Evolutionary conservation across 2,888 invertebrate genomes (phyloP).

Genomic region (Hybos culiciformis): DNA sequence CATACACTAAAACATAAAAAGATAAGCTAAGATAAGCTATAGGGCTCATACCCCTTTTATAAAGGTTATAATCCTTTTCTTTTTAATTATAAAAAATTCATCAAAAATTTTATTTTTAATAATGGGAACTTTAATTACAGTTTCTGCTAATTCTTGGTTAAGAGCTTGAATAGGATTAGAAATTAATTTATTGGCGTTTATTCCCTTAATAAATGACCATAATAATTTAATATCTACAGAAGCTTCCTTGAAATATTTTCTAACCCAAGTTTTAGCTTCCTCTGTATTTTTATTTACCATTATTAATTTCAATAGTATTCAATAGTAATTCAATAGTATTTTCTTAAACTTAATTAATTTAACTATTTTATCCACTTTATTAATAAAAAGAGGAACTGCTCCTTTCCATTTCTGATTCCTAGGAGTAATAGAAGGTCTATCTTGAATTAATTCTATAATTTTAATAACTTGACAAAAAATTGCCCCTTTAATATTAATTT

Average conservation of each 20-base stretch:
- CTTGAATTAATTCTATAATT: constrained; percentile 42
- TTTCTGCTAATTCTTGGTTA: constrained; percentile 37
- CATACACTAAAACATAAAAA: constrained; percentile 47
- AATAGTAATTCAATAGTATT: too few relatives aligned
- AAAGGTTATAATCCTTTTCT: constrained; percentile 38
- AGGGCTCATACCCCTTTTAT: constrained; percentile 39
- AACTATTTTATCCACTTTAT: constrained; percentile 31
- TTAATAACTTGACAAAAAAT: constrained; percentile 52
- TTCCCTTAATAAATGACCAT: constrained; percentile 40
- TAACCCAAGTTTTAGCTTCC: constrained; percentile 45
- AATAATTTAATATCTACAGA: constrained; percentile 40
- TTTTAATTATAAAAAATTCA: constrained; percentile 38
- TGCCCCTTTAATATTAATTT: constrained; percentile 43
- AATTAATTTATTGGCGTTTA: constrained; percentile 48
- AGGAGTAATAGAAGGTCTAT: constrained; percentile 43
- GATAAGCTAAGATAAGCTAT: constrained; percentile 42
- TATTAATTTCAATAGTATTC: too few relatives aligned
- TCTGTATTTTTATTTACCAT: constrained; percentile 39
- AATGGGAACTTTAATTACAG: constrained; percentile 37
- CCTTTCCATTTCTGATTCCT: constrained; percentile 49
- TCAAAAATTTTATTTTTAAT: constrained; percentile 42
- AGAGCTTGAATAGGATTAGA: constrained; percentile 46
- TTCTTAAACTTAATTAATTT: constrained; percentile 22
- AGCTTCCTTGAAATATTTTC: constrained; percentile 47
- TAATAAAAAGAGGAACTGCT: constrained; percentile 44